phyloP scores from a whole-genome alignment of 1,140 invertebrate species.

The Drosophila ogumai region DNA sequence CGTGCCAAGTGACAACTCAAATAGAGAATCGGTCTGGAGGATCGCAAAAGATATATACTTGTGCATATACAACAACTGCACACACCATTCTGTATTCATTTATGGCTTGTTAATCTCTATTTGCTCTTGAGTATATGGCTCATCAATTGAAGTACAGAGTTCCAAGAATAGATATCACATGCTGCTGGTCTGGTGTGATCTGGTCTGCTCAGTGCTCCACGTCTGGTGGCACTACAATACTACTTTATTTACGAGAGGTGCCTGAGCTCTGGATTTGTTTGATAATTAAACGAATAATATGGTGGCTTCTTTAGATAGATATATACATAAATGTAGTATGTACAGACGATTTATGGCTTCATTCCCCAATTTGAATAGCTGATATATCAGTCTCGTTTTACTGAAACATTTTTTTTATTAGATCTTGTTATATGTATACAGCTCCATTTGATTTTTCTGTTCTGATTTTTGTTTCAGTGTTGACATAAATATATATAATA shows the following conservation, averaged over 20 bases:
- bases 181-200: constrained; percentile 5
- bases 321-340: background rate
- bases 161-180: constrained; percentile 39
- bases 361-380: constrained; percentile 6
- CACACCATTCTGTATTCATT: constrained; percentile 20
- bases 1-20: constrained; percentile 35
- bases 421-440: background rate
- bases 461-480: too few relatives aligned
- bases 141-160: constrained; percentile 34
- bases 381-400: constrained; percentile 7
- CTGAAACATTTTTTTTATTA: background rate
- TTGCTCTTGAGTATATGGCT: constrained; percentile 34
- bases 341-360: constrained; percentile 7
- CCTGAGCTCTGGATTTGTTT: constrained; percentile 24
- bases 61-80: background rate
- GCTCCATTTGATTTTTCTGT: background rate
- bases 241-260: constrained; percentile 20
- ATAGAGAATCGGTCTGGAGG: constrained; percentile 36
- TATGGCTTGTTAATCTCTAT: constrained; percentile 46
- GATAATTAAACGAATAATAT: constrained; percentile 9
- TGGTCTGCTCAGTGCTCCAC: background rate
- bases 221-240: constrained; percentile 20
- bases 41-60: constrained; percentile 12
- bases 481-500: too few relatives aligned
- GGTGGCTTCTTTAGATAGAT: background rate